Percentiles rank a stretch among this genome's conserved stretches.
Evolutionary conservation across 2,888 invertebrate genomes (phyloP).

Genomic region (Sinotaia quadrata): DNA sequence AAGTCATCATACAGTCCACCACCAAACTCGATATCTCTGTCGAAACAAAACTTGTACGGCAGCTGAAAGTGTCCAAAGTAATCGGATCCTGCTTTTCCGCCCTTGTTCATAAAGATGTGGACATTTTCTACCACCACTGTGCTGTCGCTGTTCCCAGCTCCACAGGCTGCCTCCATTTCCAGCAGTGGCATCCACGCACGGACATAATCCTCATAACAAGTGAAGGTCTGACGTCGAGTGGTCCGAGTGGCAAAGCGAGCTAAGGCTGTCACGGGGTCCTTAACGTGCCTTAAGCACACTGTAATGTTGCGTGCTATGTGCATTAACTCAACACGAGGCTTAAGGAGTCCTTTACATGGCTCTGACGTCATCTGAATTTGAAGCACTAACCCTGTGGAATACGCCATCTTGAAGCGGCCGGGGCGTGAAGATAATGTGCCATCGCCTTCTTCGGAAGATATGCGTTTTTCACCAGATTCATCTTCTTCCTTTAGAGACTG

Average conservation of each 20-base stretch:
- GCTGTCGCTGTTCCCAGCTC: not conserved
- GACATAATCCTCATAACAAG: constrained; percentile 4
- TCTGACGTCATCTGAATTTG: constrained; percentile 38
- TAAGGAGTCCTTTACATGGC: constrained; percentile 32
- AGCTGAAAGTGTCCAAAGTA: constrained; percentile 15
- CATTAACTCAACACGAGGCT: constrained; percentile 33
- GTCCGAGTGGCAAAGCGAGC: constrained; percentile 36
- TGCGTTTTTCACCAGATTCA: not conserved
- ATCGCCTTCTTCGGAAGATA: constrained; percentile 1
- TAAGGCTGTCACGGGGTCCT: constrained; percentile 39
- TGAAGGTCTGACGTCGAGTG: constrained; percentile 16
- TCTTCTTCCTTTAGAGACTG: not conserved
- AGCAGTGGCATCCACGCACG: constrained; percentile 45
- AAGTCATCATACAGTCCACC: not conserved
- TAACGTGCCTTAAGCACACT: constrained; percentile 38
- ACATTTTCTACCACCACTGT: constrained; percentile 16
- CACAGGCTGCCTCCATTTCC: constrained; percentile 51
- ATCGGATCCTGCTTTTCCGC: not conserved
- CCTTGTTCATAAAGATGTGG: not conserved
- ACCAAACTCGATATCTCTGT: constrained; percentile 13
- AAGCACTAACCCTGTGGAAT: constrained; percentile 35
- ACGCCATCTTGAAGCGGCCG: constrained; percentile 31
- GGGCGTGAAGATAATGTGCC: constrained; percentile 1
- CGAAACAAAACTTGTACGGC: constrained; percentile 5
- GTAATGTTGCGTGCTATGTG: constrained; percentile 37